Conservation (phyloP, 2,797 vertebrate species). For the Tachyglossus aculeatus region DNA sequence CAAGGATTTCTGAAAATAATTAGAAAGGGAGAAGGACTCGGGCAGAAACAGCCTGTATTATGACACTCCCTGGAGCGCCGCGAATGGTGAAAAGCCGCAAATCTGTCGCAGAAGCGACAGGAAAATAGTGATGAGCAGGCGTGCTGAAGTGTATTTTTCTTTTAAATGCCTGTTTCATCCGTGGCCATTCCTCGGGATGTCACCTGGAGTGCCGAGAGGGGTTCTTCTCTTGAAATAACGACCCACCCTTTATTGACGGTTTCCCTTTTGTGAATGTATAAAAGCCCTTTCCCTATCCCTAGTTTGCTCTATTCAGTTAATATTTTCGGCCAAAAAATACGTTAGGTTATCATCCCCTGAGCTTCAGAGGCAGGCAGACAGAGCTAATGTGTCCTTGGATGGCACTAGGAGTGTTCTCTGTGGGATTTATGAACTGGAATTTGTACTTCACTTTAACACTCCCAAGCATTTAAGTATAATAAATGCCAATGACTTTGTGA, state of each 20-base stretch:
- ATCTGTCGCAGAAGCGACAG: slow-evolving; percentile 50
- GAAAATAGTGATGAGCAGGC: slow-evolving; percentile 36
- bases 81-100: neutral
- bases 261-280: neutral
- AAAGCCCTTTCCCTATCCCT: neutral
- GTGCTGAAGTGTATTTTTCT: slow-evolving; percentile 19
- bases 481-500: no score
- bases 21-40: slow-evolving; percentile 21
- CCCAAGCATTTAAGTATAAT: no score
- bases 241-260: neutral
- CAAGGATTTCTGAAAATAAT: slow-evolving; percentile 52
- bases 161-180: slow-evolving; percentile 43
- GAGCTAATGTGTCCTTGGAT: neutral
- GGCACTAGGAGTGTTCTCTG: neutral
- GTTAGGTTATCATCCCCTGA: no score
- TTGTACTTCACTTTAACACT: no score
- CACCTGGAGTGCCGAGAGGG: slow-evolving; percentile 39
- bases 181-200: slow-evolving; percentile 33
- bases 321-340: no score
- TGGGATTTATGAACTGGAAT: neutral
- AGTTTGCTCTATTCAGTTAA: no score
- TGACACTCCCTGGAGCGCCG: slow-evolving; percentile 17
- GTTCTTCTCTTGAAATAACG: slow-evolving; percentile 31
- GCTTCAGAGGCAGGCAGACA: no score
- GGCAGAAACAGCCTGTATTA: slow-evolving; percentile 31